Conservation (phyloP, 2,888 invertebrate species). For the Fabriciana adippe region DNA sequence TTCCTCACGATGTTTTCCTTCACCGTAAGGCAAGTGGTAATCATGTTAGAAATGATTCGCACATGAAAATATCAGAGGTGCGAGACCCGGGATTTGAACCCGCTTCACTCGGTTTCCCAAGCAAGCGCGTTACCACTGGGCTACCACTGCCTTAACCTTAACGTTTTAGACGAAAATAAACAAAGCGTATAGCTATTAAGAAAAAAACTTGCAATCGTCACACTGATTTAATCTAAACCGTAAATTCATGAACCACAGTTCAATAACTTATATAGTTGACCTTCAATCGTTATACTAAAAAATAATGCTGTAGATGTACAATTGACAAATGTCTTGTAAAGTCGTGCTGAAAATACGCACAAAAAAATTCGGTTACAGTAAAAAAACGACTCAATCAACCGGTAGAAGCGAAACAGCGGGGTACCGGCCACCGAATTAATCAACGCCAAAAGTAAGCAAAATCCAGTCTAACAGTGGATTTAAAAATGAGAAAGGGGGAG, state of each 20-base stretch:
- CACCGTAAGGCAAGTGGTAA: too few relatives aligned
- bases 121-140: too few relatives aligned
- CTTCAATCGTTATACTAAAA: slow-evolving; percentile 27
- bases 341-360: slow-evolving; percentile 39
- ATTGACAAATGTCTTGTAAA: slow-evolving; percentile 41
- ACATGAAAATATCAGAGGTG: too few relatives aligned
- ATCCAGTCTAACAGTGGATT: slow-evolving; percentile 53
- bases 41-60: too few relatives aligned
- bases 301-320: slow-evolving; percentile 32
- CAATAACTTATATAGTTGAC: slow-evolving; percentile 30
- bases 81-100: too few relatives aligned
- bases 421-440: slow-evolving; percentile 74
- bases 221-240: not conserved
- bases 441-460: slow-evolving; percentile 71
- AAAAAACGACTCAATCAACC: slow-evolving; percentile 66
- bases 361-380: slow-evolving; percentile 47
- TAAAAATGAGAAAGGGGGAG: slow-evolving; percentile 62
- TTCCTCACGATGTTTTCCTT: too few relatives aligned
- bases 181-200: too few relatives aligned
- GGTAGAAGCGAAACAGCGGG: slow-evolving; percentile 69
- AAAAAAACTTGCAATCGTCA: not conserved
- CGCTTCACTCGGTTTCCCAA: too few relatives aligned
- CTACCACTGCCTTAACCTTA: too few relatives aligned
- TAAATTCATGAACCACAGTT: slow-evolving; percentile 20
- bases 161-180: not conserved